A percentile compares a stretch with the other conserved stretches of the same genome.
phyloP scores from a whole-genome alignment of 2,113 vertebrate species.

The Zosterops hypoxanthus region DNA sequence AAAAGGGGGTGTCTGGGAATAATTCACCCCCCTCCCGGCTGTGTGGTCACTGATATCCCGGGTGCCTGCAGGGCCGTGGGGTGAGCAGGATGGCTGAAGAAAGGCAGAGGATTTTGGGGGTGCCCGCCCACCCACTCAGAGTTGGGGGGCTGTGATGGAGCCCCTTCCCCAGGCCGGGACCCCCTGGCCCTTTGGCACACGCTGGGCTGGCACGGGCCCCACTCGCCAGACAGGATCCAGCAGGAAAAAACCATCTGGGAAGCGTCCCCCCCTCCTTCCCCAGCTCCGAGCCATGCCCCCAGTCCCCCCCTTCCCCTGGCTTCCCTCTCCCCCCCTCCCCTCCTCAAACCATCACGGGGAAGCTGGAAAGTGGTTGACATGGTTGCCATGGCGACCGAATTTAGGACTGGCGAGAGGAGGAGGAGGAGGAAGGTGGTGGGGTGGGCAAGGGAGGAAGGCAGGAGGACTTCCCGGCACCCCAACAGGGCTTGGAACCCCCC shows the following conservation, averaged over 20 bases:
- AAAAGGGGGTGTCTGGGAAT: neutral
- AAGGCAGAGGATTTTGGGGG: neutral
- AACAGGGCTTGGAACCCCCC: neutral
- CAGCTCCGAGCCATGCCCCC: neutral
- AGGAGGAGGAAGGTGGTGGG: neutral
- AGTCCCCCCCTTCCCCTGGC: neutral
- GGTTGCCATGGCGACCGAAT: slow-evolving; percentile 78
- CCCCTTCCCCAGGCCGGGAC: neutral
- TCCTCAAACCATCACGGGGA: slow-evolving; percentile 72
- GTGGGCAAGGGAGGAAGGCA: neutral
- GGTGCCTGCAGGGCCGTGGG: neutral
- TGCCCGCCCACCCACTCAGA: neutral
- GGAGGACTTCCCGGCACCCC: neutral
- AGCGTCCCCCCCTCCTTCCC: neutral
- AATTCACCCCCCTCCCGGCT: neutral
- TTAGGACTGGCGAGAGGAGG: slow-evolving; percentile 67
- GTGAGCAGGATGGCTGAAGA: neutral
- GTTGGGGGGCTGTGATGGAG: neutral
- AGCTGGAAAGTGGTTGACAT: slow-evolving; percentile 78
- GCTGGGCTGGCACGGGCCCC: neutral
- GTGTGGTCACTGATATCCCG: fast-evolving
- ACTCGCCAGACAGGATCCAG: neutral
- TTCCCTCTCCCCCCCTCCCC: slow-evolving; percentile 7
- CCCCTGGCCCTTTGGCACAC: neutral
- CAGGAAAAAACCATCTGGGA: neutral